These are phyloP conservation scores for Peromyscus eremicus DNA, from an alignment of 2,797 vertebrate genomes.

Conservation along the genomic window DNA sequence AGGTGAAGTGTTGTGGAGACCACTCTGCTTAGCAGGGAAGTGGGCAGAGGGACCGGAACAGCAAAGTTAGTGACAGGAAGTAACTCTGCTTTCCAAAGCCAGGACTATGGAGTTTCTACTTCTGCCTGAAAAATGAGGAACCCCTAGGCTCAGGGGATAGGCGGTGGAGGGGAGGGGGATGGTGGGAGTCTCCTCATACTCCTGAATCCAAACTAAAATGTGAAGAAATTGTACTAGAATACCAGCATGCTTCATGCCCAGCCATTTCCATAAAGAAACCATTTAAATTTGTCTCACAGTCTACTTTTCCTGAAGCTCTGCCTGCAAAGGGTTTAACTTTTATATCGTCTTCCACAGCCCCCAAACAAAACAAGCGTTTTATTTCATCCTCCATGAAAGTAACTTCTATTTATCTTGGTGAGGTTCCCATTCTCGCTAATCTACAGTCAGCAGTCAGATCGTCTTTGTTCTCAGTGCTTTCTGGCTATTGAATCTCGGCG, in stretches of 20 bases:
- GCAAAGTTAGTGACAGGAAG: not conserved
- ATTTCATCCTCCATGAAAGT: constrained; percentile 69
- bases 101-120: not conserved
- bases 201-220: constrained; percentile 27
- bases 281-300: constrained; percentile 81
- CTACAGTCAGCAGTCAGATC: not conserved
- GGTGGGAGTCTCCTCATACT: not conserved
- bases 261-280: constrained; percentile 71
- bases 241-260: constrained; percentile 57
- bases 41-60: not conserved
- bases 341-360: constrained; percentile 72
- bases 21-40: not conserved
- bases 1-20: not conserved
- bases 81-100: not conserved
- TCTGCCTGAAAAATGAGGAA: not conserved
- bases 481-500: constrained; percentile 32
- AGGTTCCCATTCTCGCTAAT: constrained; percentile 58
- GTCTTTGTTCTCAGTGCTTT: constrained; percentile 67
- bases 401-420: constrained; percentile 72
- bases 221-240: not conserved
- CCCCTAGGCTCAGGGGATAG: not conserved
- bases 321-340: constrained; percentile 75
- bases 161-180: not conserved
- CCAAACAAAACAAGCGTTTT: constrained; percentile 77
- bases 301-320: constrained; percentile 80